Evolutionary conservation across 2,797 vertebrate species (phyloP).

Genomic region (Anas bernieri): DNA sequence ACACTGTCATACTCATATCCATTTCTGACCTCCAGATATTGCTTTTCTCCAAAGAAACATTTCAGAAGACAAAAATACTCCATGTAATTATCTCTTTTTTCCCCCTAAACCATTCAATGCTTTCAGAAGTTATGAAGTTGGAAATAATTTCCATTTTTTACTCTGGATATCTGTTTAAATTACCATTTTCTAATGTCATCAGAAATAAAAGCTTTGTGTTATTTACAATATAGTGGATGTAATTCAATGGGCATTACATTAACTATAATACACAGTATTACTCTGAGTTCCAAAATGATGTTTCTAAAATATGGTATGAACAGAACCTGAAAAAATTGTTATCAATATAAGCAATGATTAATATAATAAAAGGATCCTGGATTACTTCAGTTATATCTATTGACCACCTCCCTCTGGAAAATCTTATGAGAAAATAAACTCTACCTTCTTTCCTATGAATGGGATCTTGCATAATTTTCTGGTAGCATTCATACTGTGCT

Average conservation of each 20-base stretch:
- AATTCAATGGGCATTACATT: not conserved
- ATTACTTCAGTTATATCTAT: not conserved
- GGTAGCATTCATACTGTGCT: conserved; percentile 97
- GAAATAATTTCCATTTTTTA: not conserved
- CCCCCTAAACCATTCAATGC: not conserved
- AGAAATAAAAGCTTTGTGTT: not conserved
- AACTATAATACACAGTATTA: not conserved
- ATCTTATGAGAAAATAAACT: not conserved
- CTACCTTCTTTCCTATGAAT: conserved; percentile 83
- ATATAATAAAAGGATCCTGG: not conserved
- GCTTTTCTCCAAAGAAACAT: not conserved
- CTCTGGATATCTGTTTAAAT: not conserved
- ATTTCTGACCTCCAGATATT: not conserved
- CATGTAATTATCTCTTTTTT: not conserved
- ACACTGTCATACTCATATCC: fast-evolving
- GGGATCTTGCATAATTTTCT: conserved; percentile 92
- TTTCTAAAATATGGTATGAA: not conserved
- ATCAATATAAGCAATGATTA: not conserved
- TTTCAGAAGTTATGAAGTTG: not conserved
- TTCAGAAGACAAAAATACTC: not conserved
- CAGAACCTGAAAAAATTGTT: not conserved
- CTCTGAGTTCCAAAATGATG: not conserved
- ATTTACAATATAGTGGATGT: not conserved
- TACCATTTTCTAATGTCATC: not conserved
- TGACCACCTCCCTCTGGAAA: not conserved